Base-by-base conservation (phyloP, 2,797 vertebrate genomes). In the Oreonectes daqikongensis region DNA sequence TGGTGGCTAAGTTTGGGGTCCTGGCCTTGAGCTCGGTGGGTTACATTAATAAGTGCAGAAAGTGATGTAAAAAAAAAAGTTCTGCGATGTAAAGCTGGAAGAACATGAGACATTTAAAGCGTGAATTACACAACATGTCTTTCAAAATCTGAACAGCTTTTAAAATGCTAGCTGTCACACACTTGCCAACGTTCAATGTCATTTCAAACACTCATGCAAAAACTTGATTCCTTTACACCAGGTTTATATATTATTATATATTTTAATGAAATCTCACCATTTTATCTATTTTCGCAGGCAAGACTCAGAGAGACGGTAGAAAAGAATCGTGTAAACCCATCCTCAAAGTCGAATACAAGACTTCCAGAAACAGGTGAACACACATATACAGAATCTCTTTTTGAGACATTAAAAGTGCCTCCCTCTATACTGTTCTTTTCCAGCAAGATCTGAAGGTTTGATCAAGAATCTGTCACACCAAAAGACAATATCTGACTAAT, bases 271-370 rank as follows among this genome's bases (percentile, higher is more conserved):
- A 70, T 20, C 7, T 53, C 30, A 24, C 0, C 18, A 9, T 48
- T 18, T 46, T 53, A 8, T 15, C 60, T 32, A 3, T 82, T 84
- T 84, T 70, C 70, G 72, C 87, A 99, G 97, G 96, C 82, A 99
- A 99, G 90, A 94, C 92, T 88, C 96, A 95, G 80, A 95, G 92
- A 90, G 97, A 99, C 78, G 96, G 95, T n/a, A 97, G 92, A 88
- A 99, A 98, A 86, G 98, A 99, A 81, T 94, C 97, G 0, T 99
- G 98, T 90, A 98, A 98, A 90, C 98, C 98, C 5, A 99, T 99
- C 79, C 94, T 98, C 77, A 99, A 98, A 92, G 96, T 97, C 82
- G 97, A 99, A 80, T 97, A 97, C 88, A 98, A 98, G 89, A 99
- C 96, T 28, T 94, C 93, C 84, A 97, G 94, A 88, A 98, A 81